These are phyloP conservation scores for Quadriops clusia DNA, from an alignment of 2,888 invertebrate species.

Conservation along the genomic window DNA sequence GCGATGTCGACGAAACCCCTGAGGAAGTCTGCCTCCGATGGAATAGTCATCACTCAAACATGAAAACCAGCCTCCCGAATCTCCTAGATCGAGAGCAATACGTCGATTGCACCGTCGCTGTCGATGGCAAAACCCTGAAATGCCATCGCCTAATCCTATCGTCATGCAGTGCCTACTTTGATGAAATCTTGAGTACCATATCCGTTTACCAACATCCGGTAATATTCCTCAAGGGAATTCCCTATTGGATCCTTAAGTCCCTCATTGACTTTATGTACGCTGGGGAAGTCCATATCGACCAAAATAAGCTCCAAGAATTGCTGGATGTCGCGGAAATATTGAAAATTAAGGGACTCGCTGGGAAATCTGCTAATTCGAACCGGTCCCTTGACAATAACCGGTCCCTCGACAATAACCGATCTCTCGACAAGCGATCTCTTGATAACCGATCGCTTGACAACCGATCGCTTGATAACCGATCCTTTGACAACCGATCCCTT, in stretches of 20 bases:
- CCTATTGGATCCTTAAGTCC: conserved; percentile 40
- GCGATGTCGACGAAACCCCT: conserved; percentile 6
- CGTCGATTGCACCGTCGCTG: conserved; percentile 43
- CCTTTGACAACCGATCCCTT: too few relatives aligned
- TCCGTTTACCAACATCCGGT: conserved; percentile 39
- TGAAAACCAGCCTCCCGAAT: conserved; percentile 41
- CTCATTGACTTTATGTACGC: conserved; percentile 43
- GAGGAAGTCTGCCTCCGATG: conserved; percentile 40
- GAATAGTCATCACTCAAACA: conserved; percentile 45
- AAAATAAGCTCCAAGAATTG: conserved; percentile 37
- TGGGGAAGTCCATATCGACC: conserved; percentile 40
- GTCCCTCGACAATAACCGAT: too few relatives aligned
- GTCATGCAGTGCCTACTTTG: conserved; percentile 41
- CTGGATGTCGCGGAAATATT: conserved; percentile 38
- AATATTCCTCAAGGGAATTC: conserved; percentile 38
- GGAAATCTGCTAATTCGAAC: conserved; percentile 15
- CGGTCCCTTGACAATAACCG: neutral
- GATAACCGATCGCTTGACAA: too few relatives aligned
- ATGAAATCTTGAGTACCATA: conserved; percentile 36
- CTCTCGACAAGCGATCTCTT: too few relatives aligned
- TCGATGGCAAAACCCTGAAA: conserved; percentile 42
- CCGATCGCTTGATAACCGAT: too few relatives aligned
- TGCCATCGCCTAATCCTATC: conserved; percentile 44
- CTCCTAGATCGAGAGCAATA: conserved; percentile 40
- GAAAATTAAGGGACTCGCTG: conserved; percentile 34